phyloP scores from a whole-genome alignment of 2,888 invertebrate species.

The Apamea crenata region DNA sequence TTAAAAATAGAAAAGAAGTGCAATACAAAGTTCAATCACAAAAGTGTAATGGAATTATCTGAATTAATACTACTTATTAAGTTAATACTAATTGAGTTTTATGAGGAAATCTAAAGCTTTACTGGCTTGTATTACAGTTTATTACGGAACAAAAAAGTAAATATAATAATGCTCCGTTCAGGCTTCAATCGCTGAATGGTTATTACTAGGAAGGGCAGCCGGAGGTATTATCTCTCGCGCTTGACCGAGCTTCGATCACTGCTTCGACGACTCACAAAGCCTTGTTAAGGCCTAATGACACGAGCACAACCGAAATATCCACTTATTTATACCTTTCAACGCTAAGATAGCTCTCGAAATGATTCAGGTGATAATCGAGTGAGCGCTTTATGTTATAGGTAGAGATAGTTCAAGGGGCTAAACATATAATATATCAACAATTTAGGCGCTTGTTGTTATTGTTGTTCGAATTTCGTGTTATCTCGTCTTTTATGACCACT shows the following conservation, averaged over 20 bases:
- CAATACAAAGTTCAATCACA: slow-evolving; percentile 5
- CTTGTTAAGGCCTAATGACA: slow-evolving; percentile 88
- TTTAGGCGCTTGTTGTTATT: slow-evolving; percentile 1
- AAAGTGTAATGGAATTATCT: slow-evolving; percentile 21
- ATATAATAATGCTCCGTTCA: slow-evolving; percentile 59
- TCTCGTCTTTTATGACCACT: slow-evolving; percentile 23
- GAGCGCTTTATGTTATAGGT: slow-evolving; percentile 40
- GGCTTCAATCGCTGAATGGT: slow-evolving; percentile 66
- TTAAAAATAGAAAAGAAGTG: slow-evolving; percentile 24
- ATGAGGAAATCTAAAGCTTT: background rate
- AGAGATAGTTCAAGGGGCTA: slow-evolving; percentile 42
- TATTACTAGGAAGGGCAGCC: slow-evolving; percentile 72
- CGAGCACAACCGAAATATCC: slow-evolving; percentile 81
- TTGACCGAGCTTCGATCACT: slow-evolving; percentile 88
- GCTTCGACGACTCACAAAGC: slow-evolving; percentile 84
- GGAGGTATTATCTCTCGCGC: slow-evolving; percentile 86
- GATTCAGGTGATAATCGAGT: slow-evolving; percentile 69
- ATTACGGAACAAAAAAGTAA: slow-evolving; percentile 58
- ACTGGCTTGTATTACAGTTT: slow-evolving; percentile 25
- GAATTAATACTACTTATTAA: background rate
- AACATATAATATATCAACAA: slow-evolving; percentile 27
- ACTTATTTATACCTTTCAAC: slow-evolving; percentile 80
- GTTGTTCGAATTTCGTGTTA: slow-evolving; percentile 16
- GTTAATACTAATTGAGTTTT: slow-evolving; percentile 14
- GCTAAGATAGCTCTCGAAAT: slow-evolving; percentile 70